phyloP scores from a whole-genome alignment of 2,888 invertebrate genomes.

The Dryobota labecula region DNA sequence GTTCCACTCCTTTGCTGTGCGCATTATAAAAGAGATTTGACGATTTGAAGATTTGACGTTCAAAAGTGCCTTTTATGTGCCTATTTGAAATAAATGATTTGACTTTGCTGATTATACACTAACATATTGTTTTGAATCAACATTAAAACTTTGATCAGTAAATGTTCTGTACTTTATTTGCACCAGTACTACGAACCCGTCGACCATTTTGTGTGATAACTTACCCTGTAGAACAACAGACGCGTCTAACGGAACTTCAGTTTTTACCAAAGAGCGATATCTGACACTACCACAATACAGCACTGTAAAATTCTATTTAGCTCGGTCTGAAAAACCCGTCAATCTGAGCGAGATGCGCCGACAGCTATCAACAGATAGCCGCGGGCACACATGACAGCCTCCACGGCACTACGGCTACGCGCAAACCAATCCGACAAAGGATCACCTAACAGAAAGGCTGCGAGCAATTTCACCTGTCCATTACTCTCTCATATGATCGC shows the following conservation, averaged over 20 bases:
- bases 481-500: conserved; percentile 70
- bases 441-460: conserved; percentile 75
- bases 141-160: not conserved
- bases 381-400: conserved; percentile 72
- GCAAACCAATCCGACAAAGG: conserved; percentile 76
- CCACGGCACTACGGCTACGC: conserved; percentile 65
- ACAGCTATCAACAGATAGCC: conserved; percentile 81
- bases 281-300: conserved; percentile 59
- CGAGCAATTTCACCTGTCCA: conserved; percentile 76
- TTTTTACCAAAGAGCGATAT: conserved; percentile 52
- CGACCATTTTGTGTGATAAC: conserved; percentile 2
- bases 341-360: conserved; percentile 74
- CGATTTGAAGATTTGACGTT: too few species aligned
- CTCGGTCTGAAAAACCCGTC: conserved; percentile 73
- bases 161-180: not conserved
- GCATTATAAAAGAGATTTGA: too few species aligned
- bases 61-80: too few species aligned
- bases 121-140: not conserved
- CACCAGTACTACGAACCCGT: not conserved
- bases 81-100: too few species aligned
- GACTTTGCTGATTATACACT: not conserved
- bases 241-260: conserved; percentile 28
- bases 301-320: conserved; percentile 76
- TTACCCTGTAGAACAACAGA: conserved; percentile 4
- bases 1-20: too few species aligned